Percentiles rank a stretch among this genome's conserved stretches.
Evolutionary conservation across 92 coral and sea anemone species (phyloP).

Genomic region (Scolanthus callimorphus): DNA sequence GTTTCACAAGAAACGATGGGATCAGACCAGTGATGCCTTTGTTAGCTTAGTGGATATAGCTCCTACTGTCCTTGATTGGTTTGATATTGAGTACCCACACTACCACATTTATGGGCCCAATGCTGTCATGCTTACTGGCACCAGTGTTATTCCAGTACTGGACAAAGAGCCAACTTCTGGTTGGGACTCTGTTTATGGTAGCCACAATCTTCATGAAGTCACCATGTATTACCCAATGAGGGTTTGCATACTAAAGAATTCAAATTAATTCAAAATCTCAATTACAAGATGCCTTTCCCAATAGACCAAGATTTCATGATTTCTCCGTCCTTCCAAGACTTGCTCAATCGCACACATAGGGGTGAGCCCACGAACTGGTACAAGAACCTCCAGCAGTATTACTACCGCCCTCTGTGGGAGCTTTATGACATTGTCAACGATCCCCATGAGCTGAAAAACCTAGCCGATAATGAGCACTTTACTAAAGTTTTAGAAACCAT

Average conservation of each 20-base stretch:
- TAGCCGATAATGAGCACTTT: slow-evolving; percentile 58
- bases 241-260: slow-evolving; percentile 62
- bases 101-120: slow-evolving; percentile 68
- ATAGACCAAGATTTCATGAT: slow-evolving; percentile 94
- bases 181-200: slow-evolving; percentile 84
- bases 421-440: slow-evolving; percentile 69
- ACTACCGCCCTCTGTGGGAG: slow-evolving; percentile 95
- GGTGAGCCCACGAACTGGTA: slow-evolving; percentile 86
- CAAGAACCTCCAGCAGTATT: slow-evolving; percentile 65
- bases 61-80: slow-evolving; percentile 94
- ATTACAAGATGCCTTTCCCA: slow-evolving; percentile 96
- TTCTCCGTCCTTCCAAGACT: slow-evolving; percentile 90
- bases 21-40: slow-evolving; percentile 73
- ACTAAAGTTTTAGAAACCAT: slow-evolving; percentile 41
- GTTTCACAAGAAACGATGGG: slow-evolving; percentile 61
- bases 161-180: slow-evolving; percentile 51
- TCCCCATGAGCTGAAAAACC: slow-evolving; percentile 77
- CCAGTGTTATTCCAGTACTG: slow-evolving; percentile 67
- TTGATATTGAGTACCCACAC: slow-evolving; percentile 66
- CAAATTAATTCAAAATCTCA: slow-evolving; percentile 88
- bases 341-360: slow-evolving; percentile 80
- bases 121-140: slow-evolving; percentile 78
- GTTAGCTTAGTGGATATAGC: slow-evolving; percentile 90
- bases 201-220: slow-evolving; percentile 91
- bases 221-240: slow-evolving; percentile 98